These are phyloP conservation scores for Karalla daura DNA, from an alignment of 2,797 vertebrate genomes.

Conservation along the genomic window DNA sequence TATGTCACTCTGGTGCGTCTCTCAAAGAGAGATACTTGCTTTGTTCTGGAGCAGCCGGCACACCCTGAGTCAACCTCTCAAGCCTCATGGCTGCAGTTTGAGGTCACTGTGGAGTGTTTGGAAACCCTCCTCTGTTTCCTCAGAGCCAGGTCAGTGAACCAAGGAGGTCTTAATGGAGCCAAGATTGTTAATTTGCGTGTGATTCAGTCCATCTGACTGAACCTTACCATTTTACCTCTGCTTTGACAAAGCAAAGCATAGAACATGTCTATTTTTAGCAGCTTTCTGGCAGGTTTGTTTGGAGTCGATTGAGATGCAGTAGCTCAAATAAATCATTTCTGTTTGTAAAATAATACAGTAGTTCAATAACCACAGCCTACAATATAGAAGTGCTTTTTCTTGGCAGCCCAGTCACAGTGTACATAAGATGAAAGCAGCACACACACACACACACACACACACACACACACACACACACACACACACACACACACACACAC, in stretches of 20 bases:
- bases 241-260: too few species aligned
- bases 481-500: too few species aligned
- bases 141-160: constrained; percentile 2
- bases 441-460: too few species aligned
- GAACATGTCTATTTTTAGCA: too few species aligned
- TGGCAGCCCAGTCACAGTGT: not conserved
- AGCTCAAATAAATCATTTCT: too few species aligned
- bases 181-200: not conserved
- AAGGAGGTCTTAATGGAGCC: not conserved
- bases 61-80: constrained; percentile 41
- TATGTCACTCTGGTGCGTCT: not conserved
- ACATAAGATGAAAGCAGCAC: too few species aligned
- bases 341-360: too few species aligned
- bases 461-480: too few species aligned
- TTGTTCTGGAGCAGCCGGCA: constrained; percentile 36
- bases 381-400: not conserved
- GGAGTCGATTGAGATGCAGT: not conserved
- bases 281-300: not conserved
- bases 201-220: not conserved
- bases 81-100: not conserved
- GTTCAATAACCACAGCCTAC: not conserved
- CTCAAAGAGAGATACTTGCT: constrained; percentile 15
- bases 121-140: constrained; percentile 8
- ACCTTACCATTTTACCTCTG: too few species aligned
- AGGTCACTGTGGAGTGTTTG: constrained; percentile 24